Percentiles rank a stretch among this genome's conserved stretches.
Conservation (phyloP, 2,888 invertebrate species). For the Corbicula japonica region DNA sequence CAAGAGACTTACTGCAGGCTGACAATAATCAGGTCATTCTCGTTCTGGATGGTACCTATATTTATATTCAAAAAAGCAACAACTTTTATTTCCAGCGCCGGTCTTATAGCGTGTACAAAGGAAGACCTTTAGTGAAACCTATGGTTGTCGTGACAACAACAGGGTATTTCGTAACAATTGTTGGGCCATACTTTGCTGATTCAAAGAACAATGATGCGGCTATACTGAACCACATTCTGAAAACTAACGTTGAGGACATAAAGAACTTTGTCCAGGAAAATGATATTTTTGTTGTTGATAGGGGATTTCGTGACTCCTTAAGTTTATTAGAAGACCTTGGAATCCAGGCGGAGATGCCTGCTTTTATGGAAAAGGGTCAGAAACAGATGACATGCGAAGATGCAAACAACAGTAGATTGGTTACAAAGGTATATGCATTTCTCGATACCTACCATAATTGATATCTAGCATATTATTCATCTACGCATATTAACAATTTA, state of each 20-base stretch:
- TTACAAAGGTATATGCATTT: slow-evolving; percentile 51
- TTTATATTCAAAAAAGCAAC: slow-evolving; percentile 56
- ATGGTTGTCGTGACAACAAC: slow-evolving; percentile 59
- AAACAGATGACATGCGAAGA: slow-evolving; percentile 52
- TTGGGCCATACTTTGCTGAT: slow-evolving; percentile 60
- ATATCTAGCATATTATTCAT: no score
- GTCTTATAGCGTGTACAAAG: slow-evolving; percentile 54
- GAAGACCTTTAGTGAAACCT: slow-evolving; percentile 55
- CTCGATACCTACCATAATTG: not conserved
- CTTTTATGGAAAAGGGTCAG: slow-evolving; percentile 46
- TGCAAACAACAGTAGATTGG: slow-evolving; percentile 52
- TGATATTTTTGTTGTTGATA: slow-evolving; percentile 56
- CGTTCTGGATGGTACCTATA: slow-evolving; percentile 64
- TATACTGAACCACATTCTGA: slow-evolving; percentile 59
- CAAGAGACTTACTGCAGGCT: slow-evolving; percentile 38
- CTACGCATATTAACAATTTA: no score
- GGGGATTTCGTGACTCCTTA: slow-evolving; percentile 61
- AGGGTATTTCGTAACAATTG: slow-evolving; percentile 50
- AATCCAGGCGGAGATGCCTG: slow-evolving; percentile 47
- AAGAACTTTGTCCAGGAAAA: slow-evolving; percentile 43
- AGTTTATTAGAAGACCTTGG: slow-evolving; percentile 47
- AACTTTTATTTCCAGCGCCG: slow-evolving; percentile 57
- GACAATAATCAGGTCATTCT: slow-evolving; percentile 35
- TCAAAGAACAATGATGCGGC: slow-evolving; percentile 58
- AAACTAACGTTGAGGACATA: slow-evolving; percentile 53